Evolutionary conservation across 2,888 invertebrate genomes (phyloP), one percentile per base, ranked within the genome.

Genomic region (Cephus pulcher): DNA sequence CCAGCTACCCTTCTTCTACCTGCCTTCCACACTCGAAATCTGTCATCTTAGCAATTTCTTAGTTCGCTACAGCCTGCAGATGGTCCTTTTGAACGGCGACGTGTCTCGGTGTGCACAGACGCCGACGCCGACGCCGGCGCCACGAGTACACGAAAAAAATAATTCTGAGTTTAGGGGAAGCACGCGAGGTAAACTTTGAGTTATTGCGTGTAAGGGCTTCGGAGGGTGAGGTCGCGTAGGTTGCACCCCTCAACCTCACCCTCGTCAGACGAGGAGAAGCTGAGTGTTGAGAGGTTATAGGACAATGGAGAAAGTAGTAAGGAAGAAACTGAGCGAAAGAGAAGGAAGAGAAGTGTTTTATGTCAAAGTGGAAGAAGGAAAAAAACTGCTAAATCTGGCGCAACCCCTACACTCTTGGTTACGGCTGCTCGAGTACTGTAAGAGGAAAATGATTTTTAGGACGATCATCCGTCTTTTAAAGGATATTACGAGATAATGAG

Each of bases 401-500:
- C 84, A 82, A 84, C 84, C 83, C 83, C 84, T 76, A 77, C 77
- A 75, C 82, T 82, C 85, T 86, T 82, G 83, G 81, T 82, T 81
- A 80, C 83, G 82, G 84, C 80, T 83, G 83, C 80, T 78, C 82
- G 84, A 84, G 82, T 83, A 85, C 83, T 82, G 81, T 82, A 80
- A 84, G 82, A 82, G 84, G 82, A 85, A 83, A 84, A 83, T 81
- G 83, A 85, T 86, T 86, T 82, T 82, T 84, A 86, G 84, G 84
- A 84, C 82, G 71, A 71, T 34, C 9, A 23, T 23, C 40, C 12
- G 12, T 40, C 2, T 56, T 23, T 23, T 9, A 2, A 71, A 71
- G 32, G 12, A 34, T 71, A 12, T 32, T 32, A 23, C 2, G 1
- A 2, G 56, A 56, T 15, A 23, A 12, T 12, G 11, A 30, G 32